Conservation (phyloP, 2,888 invertebrate genomes). For the Entomobrya multifasciata region DNA sequence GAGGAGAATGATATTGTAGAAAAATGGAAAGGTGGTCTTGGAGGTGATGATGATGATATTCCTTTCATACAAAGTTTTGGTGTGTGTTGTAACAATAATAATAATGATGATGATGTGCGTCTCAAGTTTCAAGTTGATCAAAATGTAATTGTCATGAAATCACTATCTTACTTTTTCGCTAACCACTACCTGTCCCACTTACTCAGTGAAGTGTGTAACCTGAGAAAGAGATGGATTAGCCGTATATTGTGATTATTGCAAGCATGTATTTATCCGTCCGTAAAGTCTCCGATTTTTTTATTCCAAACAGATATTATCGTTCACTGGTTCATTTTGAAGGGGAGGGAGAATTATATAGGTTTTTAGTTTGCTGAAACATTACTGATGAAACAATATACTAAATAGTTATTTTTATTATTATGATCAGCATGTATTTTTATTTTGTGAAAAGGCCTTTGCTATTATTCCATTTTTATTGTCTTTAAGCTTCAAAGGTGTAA, state of each 20-base stretch:
- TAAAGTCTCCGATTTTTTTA: neutral
- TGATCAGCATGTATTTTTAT: too few relatives aligned
- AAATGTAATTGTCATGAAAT: conserved; percentile 2
- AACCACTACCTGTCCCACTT: conserved; percentile 56
- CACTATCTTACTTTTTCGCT: conserved; percentile 18
- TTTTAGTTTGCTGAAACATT: too few relatives aligned
- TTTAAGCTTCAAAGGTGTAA: conserved; percentile 37
- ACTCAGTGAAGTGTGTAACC: conserved; percentile 37
- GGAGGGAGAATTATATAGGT: too few relatives aligned
- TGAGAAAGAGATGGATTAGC: conserved; percentile 46
- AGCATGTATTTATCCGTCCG: conserved; percentile 5
- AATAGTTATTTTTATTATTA: too few relatives aligned
- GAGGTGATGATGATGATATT: too few relatives aligned
- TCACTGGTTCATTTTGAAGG: too few relatives aligned
- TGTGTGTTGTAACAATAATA: conserved; percentile 7
- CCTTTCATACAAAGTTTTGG: neutral
- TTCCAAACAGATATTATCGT: too few relatives aligned
- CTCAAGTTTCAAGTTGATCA: conserved; percentile 21
- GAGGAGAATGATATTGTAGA: conserved; percentile 9
- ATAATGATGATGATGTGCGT: conserved; percentile 27
- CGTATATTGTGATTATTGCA: conserved; percentile 28
- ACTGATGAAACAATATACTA: too few relatives aligned
- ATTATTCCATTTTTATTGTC: conserved; percentile 26
- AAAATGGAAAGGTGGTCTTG: conserved; percentile 20
- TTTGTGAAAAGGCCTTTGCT: conserved; percentile 3